Percentiles rank a stretch among this genome's conserved stretches.
phyloP scores from a whole-genome alignment of 2,888 invertebrate species.

The Ceramica pisi region DNA sequence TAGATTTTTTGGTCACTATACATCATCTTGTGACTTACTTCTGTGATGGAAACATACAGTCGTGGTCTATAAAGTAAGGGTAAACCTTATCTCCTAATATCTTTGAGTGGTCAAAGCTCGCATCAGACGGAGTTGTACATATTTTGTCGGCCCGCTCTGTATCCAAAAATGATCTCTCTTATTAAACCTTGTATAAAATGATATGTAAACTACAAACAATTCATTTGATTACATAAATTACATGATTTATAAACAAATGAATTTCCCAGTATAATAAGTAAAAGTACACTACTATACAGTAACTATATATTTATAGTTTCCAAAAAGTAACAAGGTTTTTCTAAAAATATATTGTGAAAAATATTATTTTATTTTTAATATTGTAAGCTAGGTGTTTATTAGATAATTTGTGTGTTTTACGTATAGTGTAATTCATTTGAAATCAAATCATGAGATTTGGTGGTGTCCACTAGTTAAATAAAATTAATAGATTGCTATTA shows the following conservation, averaged over 20 bases:
- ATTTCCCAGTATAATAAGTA: constrained; percentile 3
- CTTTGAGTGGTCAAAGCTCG: constrained; percentile 1
- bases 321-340: constrained; percentile 36
- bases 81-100: background rate
- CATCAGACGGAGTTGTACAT: background rate
- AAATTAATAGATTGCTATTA: constrained; percentile 59
- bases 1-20: constrained; percentile 17
- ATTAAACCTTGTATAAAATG: constrained; percentile 27
- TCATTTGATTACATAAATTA: constrained; percentile 4
- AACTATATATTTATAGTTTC: constrained; percentile 25
- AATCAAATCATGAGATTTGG: constrained; percentile 66
- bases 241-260: constrained; percentile 7
- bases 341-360: constrained; percentile 35
- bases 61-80: background rate
- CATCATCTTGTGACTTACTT: constrained; percentile 17
- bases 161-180: background rate
- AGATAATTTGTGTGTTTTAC: constrained; percentile 67
- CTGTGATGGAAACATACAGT: constrained; percentile 4
- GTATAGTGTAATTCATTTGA: constrained; percentile 62
- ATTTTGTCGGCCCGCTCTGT: background rate
- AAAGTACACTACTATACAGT: constrained; percentile 20
- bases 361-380: constrained; percentile 55
- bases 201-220: background rate
- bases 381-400: constrained; percentile 59
- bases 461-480: constrained; percentile 69